Percentiles rank a stretch among this genome's conserved stretches.
phyloP scores from a whole-genome alignment of 1,140 invertebrate species.

The Trypoxylus dichotomus region DNA sequence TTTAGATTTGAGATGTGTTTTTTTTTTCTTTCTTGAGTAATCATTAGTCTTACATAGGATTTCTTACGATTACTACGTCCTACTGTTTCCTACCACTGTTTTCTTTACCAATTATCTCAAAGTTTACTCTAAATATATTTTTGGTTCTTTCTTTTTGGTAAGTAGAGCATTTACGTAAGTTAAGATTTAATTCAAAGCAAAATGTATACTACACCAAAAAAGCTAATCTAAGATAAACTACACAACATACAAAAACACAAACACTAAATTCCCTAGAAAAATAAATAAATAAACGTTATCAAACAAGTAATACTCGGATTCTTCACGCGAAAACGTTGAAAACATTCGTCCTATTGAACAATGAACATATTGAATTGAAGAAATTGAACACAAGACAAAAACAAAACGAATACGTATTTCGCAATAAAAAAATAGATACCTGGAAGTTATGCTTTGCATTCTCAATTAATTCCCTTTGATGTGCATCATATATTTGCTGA shows the following conservation, averaged over 20 bases:
- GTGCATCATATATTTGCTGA: slow-evolving; percentile 90
- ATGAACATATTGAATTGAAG: too few species aligned
- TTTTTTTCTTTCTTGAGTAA: too few species aligned
- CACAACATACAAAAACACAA: neutral
- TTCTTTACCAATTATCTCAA: too few species aligned
- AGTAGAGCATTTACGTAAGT: neutral
- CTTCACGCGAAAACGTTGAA: neutral
- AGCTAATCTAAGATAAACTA: slow-evolving; percentile 1
- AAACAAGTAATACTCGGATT: too few species aligned
- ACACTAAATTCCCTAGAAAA: neutral
- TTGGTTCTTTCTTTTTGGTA: neutral
- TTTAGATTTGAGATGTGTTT: neutral
- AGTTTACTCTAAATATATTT: neutral
- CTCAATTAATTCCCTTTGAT: slow-evolving; percentile 90
- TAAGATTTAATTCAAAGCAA: neutral
- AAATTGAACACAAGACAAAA: too few species aligned
- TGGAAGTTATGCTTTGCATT: slow-evolving; percentile 91
- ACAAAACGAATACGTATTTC: neutral
- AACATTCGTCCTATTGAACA: neutral
- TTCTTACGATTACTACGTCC: too few species aligned
- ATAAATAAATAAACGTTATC: neutral
- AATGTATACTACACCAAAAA: neutral
- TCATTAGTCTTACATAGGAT: neutral
- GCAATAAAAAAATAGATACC: slow-evolving; percentile 52
- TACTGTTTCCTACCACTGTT: neutral